Evolutionary conservation across 1,140 invertebrate genomes (phyloP), one percentile per base, ranked within the genome.

Genomic region (Pinna nobilis): DNA sequence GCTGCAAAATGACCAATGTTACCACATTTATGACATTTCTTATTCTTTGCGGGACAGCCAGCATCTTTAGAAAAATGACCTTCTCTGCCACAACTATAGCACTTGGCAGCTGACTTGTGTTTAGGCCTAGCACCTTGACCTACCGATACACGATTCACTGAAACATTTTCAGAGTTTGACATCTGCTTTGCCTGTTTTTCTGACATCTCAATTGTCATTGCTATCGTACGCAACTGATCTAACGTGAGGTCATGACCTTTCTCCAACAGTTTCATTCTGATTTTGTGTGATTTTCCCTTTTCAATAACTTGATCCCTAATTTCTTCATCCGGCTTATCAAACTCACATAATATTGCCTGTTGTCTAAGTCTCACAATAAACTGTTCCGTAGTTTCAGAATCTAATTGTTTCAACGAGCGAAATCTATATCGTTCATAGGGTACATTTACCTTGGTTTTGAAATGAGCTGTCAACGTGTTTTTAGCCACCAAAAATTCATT

Each of bases 241-340:
- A 79, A 50, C 6, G 55, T 72, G 11, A 76, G 47, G 5, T 53
- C 57, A 11, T 41, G 23, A 18, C 57, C 57, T 59, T 53, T 66
- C 37, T 61, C 70, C 15, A 73, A 32, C 15, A 61, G 30, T 49
- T 53, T 70, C 9, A 30, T 60, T 53, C 64, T 59, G 15, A 77
- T 25, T 41, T 57, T 55, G 1, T 33, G 47, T 15, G 57, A 77
- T 44, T 28, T 47, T 11, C 66, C 65, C 23, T 74, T 69, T 44
- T 74, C 70, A 35, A 79, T 68, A 5, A 72, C 66, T 64, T 74
- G 70, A 35, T 73, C 51, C 25, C 70, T 28, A 15, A 79, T 76
- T 50, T 70, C n/a, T 30, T 63, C 61, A 28, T 64, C 28, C 6
- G 6, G 11, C 20, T 76, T 61, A 11, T 49, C 23, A 51, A 79